Base-by-base conservation (phyloP, 2,113 vertebrate genomes). In the Murina feae region DNA sequence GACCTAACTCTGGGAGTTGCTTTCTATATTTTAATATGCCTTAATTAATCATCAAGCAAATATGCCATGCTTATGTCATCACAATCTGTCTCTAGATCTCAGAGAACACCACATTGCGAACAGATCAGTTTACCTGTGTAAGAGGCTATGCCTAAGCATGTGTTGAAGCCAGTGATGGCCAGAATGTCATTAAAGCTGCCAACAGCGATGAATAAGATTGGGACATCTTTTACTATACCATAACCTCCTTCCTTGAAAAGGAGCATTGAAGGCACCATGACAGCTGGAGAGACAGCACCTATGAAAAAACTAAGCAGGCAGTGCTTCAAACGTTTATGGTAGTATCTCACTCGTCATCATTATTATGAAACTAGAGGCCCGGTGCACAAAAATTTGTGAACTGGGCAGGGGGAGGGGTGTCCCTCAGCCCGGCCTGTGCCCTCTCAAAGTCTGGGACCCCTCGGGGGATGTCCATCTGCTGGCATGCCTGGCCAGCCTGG, bases 191-290 rank as follows among this genome's bases (percentile, higher is more conserved):
- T 99, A 4, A 99, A 99, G 94, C 99, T 99, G 91, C 99, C 99
- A 32, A 99, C 99, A 82, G 99, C 99, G 98, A 99, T 99, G 72
- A 99, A 98, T 89, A 99, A 98, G 47, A 99, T 99, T 1, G 99
- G 99, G 63, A 99, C 96, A 4, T 99, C 99, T 96, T 99, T 99
- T 89, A 99, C 99, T 55, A 99, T 97, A 0, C 99, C 99, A 8
- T 99, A 99, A 30, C 99, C 99, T 0, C 98, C 98, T 96, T 98
- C 99, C 95, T 99, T 99, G 94, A 99, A 98, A 96, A 99, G 97
- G 93, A 99, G 98, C 99, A 99, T 99, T 6, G 99, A 99, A 23
- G 99, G 99, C 53, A 99, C 99, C 96, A 99, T 99, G 30, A 99
- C 99, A 18, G 99, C 99, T 47, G 99, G 99, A 86, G 99, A 99